Evolutionary conservation across 2,113 vertebrate species (phyloP).

Genomic region (Tupaia chinensis): DNA sequence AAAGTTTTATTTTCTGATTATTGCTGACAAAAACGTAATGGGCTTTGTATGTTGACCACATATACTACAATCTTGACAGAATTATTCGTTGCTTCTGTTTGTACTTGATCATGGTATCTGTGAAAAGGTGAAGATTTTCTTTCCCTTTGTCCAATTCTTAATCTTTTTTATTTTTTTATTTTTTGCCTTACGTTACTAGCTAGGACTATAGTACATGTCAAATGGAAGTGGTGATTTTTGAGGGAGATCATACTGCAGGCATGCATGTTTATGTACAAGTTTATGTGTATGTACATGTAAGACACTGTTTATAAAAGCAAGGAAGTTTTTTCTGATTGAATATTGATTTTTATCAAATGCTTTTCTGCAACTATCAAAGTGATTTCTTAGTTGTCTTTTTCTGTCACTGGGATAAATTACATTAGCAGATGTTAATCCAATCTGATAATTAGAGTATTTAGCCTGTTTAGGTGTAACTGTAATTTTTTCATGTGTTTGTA

Average conservation of each 20-base stretch:
- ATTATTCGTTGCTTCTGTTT: background rate
- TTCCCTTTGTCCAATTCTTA: background rate
- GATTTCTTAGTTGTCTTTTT: background rate
- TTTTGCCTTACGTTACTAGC: background rate
- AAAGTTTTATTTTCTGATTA: background rate
- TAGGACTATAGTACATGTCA: background rate
- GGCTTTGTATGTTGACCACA: background rate
- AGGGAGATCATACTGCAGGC: background rate
- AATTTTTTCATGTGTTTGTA: no score
- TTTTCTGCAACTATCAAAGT: background rate
- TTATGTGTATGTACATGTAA: background rate
- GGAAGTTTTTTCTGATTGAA: background rate
- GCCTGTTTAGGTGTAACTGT: no score
- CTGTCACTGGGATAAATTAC: background rate
- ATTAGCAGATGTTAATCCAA: background rate
- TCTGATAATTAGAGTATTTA: no score
- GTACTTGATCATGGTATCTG: background rate
- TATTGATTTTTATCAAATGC: background rate
- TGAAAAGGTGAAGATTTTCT: background rate
- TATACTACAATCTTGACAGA: background rate
- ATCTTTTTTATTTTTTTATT: background rate
- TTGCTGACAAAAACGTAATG: background rate
- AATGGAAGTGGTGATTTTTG: background rate
- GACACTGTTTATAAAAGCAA: conserved; percentile 11
- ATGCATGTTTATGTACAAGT: background rate